Evolutionary conservation across 2,113 vertebrate genomes (phyloP).

Genomic region (Boulengeromyrus knoepffleri): DNA sequence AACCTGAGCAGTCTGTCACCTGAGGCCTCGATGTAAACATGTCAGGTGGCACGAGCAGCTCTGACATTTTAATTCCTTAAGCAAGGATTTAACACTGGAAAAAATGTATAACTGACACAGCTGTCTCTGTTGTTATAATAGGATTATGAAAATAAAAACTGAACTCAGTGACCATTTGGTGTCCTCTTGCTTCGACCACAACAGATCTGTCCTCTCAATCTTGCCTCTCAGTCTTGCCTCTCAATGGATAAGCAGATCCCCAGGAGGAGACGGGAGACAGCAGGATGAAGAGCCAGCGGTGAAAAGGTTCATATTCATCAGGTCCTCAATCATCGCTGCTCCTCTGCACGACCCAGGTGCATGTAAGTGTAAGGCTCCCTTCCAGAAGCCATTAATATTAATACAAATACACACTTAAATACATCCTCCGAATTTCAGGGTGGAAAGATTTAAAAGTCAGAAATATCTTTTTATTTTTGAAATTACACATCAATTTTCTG

Average conservation of each 20-base stretch:
- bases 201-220: neutral
- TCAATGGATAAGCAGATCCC: neutral
- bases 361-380: neutral
- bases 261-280: neutral
- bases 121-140: neutral
- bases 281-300: neutral
- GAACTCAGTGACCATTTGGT: neutral
- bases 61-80: neutral
- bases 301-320: neutral
- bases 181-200: neutral
- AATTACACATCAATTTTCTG: neutral
- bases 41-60: neutral
- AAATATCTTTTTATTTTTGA: neutral
- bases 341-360: neutral
- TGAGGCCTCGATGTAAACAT: neutral
- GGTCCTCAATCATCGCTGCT: neutral
- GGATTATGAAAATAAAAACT: neutral
- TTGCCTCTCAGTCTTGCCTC: neutral
- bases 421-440: neutral
- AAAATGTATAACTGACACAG: neutral
- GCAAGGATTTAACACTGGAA: neutral
- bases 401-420: neutral
- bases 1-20: neutral
- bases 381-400: neutral
- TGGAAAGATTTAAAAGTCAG: neutral